Base-by-base conservation (phyloP, 92 coral and sea anemone species). In the Epizoanthus scotinus region DNA sequence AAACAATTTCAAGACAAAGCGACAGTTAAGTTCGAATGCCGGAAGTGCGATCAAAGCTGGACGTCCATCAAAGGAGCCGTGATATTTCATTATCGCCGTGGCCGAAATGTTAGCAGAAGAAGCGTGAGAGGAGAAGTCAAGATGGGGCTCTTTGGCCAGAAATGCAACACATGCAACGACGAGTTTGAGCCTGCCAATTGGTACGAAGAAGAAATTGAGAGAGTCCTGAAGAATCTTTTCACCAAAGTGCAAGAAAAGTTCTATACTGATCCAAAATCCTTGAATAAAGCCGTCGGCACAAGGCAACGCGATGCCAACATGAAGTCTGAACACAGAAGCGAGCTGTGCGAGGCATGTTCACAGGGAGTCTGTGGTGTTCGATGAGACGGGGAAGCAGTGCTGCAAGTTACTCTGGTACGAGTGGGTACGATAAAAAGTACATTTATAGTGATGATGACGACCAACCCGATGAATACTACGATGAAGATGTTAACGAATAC, bases 321-420 rank as follows among this genome's bases (percentile, higher is more conserved):
- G 85, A 18, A 53, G 15, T 61, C 78, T 13, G 59, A 42, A 54
- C 85, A 81, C 56, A 70, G 56, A 69, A 81, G 56, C 8, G 56
- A 66, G 26, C 77, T 81, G 73, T 81, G 85, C 25, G 53, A 81
- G 21, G 40, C 67, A 6, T 81, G 85, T 81, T 73, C 36, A 24
- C 53, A 9, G 61, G 84, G 84, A 38, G 84, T 49, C 26, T 80
- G 84, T 63, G 27, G 28, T 67, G 18, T 21, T n/a, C 34, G 40
- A 15, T 0, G 17, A 17, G 25, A 47, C 29, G 82, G n/a, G 36
- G 29, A 4, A 19, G 20, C 21, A 77, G 28, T 27, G 21, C n/a
- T 6, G 31, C 8, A 38, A 77, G 27, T 18, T 0, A 0, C 17
- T 18, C 65, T 8, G 52, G 52, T 14, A 15, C 52, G 52, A 47